Evolutionary conservation across 1,140 invertebrate genomes (phyloP).

Genomic region (Octopus sinensis): DNA sequence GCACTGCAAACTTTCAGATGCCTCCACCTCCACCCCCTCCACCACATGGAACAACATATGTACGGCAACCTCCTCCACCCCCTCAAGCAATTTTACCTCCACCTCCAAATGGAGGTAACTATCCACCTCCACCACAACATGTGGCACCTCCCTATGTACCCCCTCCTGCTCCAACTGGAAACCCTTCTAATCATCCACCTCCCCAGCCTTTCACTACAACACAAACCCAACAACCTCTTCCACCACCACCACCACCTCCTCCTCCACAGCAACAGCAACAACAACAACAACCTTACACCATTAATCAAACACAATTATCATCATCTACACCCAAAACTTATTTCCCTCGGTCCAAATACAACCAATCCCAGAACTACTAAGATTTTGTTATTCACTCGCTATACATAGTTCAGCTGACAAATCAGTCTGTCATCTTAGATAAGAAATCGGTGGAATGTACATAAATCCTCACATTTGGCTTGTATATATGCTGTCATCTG

Average conservation of each 20-base stretch:
- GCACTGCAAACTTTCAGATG: slow-evolving; percentile 3
- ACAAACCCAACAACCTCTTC: background rate
- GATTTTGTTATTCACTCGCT: background rate
- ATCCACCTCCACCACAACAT: slow-evolving; percentile 3
- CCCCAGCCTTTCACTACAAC: background rate
- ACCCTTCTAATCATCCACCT: slow-evolving; percentile 1
- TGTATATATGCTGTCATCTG: background rate
- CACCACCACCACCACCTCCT: background rate
- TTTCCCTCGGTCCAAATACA: background rate
- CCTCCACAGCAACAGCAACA: background rate
- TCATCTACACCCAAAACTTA: background rate
- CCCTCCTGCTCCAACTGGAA: slow-evolving; percentile 6
- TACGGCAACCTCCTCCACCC: background rate
- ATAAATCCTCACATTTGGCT: background rate
- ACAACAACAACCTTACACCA: background rate
- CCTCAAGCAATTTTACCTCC: background rate
- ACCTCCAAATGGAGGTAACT: background rate
- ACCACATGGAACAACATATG: background rate
- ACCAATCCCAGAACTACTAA: slow-evolving; percentile 3
- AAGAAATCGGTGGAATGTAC: background rate
- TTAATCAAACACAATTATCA: background rate
- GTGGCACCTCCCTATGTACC: slow-evolving; percentile 6
- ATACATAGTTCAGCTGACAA: background rate
- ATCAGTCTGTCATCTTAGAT: background rate
- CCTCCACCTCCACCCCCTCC: background rate